Base-by-base conservation (phyloP, 2,797 vertebrate species). In the Euthynnus affinis region DNA sequence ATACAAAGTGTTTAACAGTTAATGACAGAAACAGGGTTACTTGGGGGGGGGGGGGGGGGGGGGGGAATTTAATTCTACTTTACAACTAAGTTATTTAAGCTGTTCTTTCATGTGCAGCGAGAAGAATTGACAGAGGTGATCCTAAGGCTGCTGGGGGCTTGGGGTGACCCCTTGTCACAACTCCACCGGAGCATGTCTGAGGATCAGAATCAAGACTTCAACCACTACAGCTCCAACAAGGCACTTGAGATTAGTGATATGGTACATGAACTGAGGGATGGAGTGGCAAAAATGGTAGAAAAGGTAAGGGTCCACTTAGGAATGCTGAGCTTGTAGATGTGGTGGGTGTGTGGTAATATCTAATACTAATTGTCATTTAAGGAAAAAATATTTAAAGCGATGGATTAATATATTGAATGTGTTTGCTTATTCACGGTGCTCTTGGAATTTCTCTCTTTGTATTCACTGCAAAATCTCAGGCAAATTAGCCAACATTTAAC, bases 101-200 rank as follows among this genome's bases (percentile, higher is more conserved):
- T 18, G 0, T 64, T 56, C 3, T 76, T 64, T 78, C 6, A 20
- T 68, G 9, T 77, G 34, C 88, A 94, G 94, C 88, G 90, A 80
- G 94, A 95, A 78, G 88, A 94, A 71, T 71, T 94, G 76, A 94
- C 91, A 5, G 85, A 91, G n/a, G 82, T 95, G 82, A 95, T 95
- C 75, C 80, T 94, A 77, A 93, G 75, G 82, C 90, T 95, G 46
- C 65, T 95, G 86, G 87, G 78, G 77, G 93, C 93, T 63, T 96
- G 93, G 94, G 90, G 80, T 34, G 88, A 93, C 59, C 93, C 92
- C 4, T 80, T 94, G 75, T 93, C 87, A n/a, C 91, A 94, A 46
- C 90, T 95, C 20, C 82, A 93, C 73, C 80, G 70, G 62, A 92
- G 88, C 82, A 89, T 92, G 82, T 89, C 86, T 49, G 85, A 89